Conservation (phyloP, 2,888 invertebrate species). For the Zele albiditarsus region DNA sequence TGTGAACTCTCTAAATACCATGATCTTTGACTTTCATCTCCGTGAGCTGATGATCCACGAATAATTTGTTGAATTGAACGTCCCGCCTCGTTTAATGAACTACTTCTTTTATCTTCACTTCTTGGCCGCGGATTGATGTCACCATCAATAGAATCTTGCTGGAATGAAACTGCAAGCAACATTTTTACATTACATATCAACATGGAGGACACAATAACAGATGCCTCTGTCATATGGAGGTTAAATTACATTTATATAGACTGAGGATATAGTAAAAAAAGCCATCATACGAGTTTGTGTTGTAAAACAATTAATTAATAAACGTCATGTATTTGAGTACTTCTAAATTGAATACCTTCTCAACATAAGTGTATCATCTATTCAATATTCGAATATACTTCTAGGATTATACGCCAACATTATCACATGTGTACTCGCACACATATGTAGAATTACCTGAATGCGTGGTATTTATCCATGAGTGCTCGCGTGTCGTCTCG, state of each 20-base stretch:
- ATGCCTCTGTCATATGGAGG: no score
- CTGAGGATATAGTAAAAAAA: no score
- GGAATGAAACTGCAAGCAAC: conserved; percentile 66
- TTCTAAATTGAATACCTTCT: no score
- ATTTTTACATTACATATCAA: no score
- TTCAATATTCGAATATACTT: no score
- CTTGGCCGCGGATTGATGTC: conserved; percentile 49
- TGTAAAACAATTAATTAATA: no score
- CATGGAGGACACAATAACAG: no score
- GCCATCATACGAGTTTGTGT: no score
- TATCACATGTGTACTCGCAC: background rate
- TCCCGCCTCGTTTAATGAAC: background rate
- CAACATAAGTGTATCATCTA: no score
- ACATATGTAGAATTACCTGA: conserved; percentile 31
- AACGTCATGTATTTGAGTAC: no score
- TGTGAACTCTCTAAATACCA: conserved; percentile 57
- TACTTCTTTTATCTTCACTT: conserved; percentile 30
- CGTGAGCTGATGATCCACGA: conserved; percentile 28
- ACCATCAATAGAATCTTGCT: conserved; percentile 65
- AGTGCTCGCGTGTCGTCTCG: conserved; percentile 36
- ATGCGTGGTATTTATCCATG: conserved; percentile 14
- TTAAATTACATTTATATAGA: no score
- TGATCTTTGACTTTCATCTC: conserved; percentile 47
- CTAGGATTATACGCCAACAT: no score
- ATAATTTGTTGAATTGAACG: background rate